phyloP scores from a whole-genome alignment of 1,140 invertebrate species.

The Meloidogyne hapla region DNA sequence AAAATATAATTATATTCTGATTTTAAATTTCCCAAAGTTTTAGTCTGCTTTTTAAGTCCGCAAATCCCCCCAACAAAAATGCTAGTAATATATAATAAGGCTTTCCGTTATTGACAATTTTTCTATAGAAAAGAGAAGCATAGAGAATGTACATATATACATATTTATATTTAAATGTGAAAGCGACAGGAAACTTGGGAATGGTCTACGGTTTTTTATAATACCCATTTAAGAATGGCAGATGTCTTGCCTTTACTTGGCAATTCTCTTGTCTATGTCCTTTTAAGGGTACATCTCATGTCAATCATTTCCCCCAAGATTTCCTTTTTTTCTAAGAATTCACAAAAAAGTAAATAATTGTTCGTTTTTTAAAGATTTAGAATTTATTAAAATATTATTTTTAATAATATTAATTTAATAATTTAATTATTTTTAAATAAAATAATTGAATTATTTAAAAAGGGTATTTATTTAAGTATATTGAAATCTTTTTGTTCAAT shows the following conservation, averaged over 20 bases:
- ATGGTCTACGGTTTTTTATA: background rate
- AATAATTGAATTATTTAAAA: too few relatives aligned
- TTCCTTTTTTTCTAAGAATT: background rate
- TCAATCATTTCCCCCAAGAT: background rate
- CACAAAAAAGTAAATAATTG: background rate
- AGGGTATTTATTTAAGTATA: too few relatives aligned
- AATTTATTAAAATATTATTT: too few relatives aligned
- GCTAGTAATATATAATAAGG: background rate
- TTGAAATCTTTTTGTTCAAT: background rate
- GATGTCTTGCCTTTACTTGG: background rate
- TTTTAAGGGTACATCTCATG: background rate
- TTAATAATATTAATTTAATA: too few relatives aligned
- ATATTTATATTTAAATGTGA: background rate
- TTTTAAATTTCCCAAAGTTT: constrained; percentile 1
- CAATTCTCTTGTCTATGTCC: background rate
- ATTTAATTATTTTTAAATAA: too few relatives aligned
- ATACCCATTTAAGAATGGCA: background rate
- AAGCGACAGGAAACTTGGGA: background rate
- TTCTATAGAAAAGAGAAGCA: background rate
- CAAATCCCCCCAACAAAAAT: background rate
- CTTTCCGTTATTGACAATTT: background rate
- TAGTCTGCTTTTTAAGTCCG: too few relatives aligned
- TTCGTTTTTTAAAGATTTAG: too few relatives aligned
- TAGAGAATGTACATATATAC: background rate
- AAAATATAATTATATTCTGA: background rate